phyloP scores from a whole-genome alignment of 2,797 vertebrate genomes.

The Chelidonichthys spinosus region DNA sequence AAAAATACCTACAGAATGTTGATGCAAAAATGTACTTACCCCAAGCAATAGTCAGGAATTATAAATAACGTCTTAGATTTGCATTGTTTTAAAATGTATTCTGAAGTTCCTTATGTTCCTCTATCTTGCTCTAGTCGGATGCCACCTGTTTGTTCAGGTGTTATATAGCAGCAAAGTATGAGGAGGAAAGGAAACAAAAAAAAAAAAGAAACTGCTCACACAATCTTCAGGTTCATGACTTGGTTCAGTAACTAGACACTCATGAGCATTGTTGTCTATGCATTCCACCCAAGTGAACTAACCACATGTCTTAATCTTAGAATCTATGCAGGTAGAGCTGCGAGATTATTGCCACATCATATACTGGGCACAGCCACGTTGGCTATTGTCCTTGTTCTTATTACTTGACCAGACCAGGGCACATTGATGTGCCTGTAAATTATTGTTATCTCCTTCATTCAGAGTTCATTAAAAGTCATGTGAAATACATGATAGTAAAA shows the following conservation, averaged over 20 bases:
- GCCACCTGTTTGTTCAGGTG: neutral
- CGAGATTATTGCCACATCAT: too few relatives aligned
- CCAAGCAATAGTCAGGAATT: neutral
- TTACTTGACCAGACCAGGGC: neutral
- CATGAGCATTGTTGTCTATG: neutral
- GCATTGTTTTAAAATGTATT: neutral
- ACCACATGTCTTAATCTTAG: too few relatives aligned
- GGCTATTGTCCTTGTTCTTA: neutral
- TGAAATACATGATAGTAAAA: neutral
- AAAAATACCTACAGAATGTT: neutral
- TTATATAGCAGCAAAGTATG: neutral
- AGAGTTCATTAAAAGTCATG: neutral
- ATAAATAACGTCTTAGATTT: neutral
- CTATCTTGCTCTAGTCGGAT: too few relatives aligned
- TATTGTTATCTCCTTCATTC: neutral
- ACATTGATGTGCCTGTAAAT: neutral
- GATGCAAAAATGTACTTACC: constrained; percentile 1
- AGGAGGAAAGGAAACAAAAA: neutral
- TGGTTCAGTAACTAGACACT: neutral
- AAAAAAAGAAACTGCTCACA: neutral
- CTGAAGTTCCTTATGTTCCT: neutral
- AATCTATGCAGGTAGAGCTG: too few relatives aligned
- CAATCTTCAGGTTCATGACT: neutral
- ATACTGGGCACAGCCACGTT: too few relatives aligned
- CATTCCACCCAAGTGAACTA: constrained; percentile 26